A percentile compares a stretch with the other conserved stretches of the same genome.
Conservation (phyloP, 2,113 vertebrate genomes). For the human (Homo sapiens) region GRCh38 chr11:87205501-87206000, state of each 20-base stretch:
- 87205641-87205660: background rate
- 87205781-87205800: background rate
- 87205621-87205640: background rate
- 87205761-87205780: background rate
- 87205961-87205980: background rate
- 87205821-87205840: background rate
- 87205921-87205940: background rate
- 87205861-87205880: background rate
- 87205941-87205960: background rate
- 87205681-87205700: background rate
- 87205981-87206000: background rate
- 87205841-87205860: background rate
- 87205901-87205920: background rate
- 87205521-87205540: background rate
- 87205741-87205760: background rate
- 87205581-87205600: background rate
- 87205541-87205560: background rate
- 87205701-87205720: background rate
- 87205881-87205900: background rate
- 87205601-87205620: background rate
- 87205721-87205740: background rate
- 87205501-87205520: background rate
- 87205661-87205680: constrained; percentile 8
- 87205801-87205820: background rate
- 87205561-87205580: background rate